Percentiles rank a stretch among this genome's conserved stretches.
phyloP scores from a whole-genome alignment of 30 jellyfish, hydroid and myxozoan genomes.

The Aurelia coerulea region DNA sequence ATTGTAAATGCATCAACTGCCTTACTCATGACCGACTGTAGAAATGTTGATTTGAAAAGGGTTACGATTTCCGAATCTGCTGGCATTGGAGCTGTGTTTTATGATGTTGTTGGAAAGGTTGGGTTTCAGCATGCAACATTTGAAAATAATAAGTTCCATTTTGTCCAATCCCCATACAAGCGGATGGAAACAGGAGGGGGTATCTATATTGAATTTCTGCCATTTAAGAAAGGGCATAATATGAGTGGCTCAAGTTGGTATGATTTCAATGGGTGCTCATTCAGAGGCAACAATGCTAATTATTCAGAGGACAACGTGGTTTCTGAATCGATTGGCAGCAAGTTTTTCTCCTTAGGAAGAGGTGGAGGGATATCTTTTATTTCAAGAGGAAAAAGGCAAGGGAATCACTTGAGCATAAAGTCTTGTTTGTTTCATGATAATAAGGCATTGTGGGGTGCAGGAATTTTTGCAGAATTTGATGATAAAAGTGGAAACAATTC shows the following conservation, averaged over 20 bases:
- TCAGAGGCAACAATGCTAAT: conserved; percentile 36
- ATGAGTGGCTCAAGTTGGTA: background rate
- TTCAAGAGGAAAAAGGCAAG: conserved; percentile 27
- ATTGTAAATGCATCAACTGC: conserved; percentile 3
- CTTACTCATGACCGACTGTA: conserved; percentile 9
- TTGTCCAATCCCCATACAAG: no score
- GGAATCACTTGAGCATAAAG: conserved; percentile 18
- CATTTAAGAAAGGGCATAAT: background rate
- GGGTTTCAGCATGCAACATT: background rate
- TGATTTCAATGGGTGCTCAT: conserved; percentile 23
- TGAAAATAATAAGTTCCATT: background rate
- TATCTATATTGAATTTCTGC: conserved; percentile 44
- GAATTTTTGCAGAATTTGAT: conserved; percentile 50
- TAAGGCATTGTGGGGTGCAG: conserved; percentile 89
- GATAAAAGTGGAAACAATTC: conserved; percentile 31
- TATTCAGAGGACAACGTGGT: background rate
- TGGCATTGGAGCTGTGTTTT: conserved; percentile 43
- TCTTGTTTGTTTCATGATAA: conserved; percentile 35
- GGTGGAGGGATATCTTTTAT: conserved; percentile 75
- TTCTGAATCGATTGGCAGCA: conserved; percentile 1
- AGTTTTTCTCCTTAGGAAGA: conserved; percentile 50
- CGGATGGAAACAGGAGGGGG: conserved; percentile 60
- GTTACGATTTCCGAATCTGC: conserved; percentile 13
- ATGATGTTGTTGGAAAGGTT: conserved; percentile 43
- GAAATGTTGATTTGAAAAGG: background rate